Conservation (phyloP, 2,797 vertebrate genomes). For the Paramormyrops hopkinsi region DNA sequence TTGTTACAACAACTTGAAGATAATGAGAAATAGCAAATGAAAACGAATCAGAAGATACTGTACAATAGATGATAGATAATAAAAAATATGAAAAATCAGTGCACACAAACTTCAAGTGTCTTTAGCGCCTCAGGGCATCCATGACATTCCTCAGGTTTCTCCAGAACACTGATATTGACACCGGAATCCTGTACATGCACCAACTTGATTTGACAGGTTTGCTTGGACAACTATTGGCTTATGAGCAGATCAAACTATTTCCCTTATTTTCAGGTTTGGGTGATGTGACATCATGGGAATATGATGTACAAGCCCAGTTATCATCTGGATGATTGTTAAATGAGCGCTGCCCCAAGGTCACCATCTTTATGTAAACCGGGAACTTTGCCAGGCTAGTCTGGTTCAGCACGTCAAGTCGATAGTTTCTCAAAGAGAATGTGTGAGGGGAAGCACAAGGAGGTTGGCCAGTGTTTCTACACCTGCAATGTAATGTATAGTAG, state of each 20-base stretch:
- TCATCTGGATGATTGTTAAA: not conserved
- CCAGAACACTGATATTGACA: not conserved
- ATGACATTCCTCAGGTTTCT: not conserved
- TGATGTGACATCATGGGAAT: not conserved
- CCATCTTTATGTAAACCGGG: not conserved
- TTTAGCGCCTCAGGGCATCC: not conserved
- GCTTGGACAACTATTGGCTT: not conserved
- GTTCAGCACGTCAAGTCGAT: not conserved
- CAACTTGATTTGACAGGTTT: not conserved
- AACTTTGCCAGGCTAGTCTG: not conserved
- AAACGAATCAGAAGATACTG: not conserved
- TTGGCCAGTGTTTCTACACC: not conserved
- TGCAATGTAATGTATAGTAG: not conserved
- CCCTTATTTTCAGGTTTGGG: not conserved
- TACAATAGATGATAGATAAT: not conserved
- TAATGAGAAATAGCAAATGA: not conserved
- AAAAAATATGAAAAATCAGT: not conserved
- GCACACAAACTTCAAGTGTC: not conserved
- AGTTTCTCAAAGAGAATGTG: not conserved
- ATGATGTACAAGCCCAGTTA: not conserved
- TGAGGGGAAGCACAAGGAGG: not conserved
- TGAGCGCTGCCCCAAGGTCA: not conserved
- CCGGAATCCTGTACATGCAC: not conserved
- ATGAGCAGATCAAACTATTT: not conserved
- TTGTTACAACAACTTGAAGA: not conserved